Base-by-base conservation (phyloP, 2,797 vertebrate species). In the Pseudochromis fuscus region DNA sequence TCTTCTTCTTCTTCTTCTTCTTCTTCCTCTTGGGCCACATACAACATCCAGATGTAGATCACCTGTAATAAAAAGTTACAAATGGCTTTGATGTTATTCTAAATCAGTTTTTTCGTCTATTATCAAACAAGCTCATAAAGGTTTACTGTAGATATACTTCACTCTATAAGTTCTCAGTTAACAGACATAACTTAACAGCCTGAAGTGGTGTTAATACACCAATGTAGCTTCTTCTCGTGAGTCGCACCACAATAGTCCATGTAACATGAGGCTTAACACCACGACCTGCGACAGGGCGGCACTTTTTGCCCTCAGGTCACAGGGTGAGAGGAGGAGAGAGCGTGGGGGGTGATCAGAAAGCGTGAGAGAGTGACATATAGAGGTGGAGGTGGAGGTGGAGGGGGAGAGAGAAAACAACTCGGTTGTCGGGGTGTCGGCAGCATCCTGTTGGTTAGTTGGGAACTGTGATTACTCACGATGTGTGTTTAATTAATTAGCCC, bases 401-500 rank as follows among this genome's bases (percentile, higher is more conserved):
- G 74, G 72, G 37, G 84, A 84, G 80, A 82, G 88, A 72, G 79
- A 90, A 91, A 91, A 90, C 82, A 77, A 67, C 69, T 59, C 37
- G 84, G 89, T 92, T 93, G 88, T 90, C 79, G 66, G 82, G 87
- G 91, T 79, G 87, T 89, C 76, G 67, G 88, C 86, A 90, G 91
- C 87, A 91, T 91, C 87, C 84, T 91, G 89, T 82, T 65, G 86
- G 71, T 82, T 72, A 51, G 77, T 87, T 73, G 61, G 75, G 77
- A 90, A 84, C 88, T 90, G 87, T 91, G 90, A 93, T 92, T 89
- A 86, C 84, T 86, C 77, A 79, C 87, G 77, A 90, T 89, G 87
- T 89, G 87, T 85, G 87, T 89, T 91, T 88, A 89, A 89, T 92
- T 93, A 93, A 94, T 94, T 93, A 92, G 87, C 82, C 82, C 51